Percentiles rank a stretch among this genome's conserved stretches.
Conservation (phyloP, 2,888 invertebrate species). For the Quadroppia sp. region DNA sequence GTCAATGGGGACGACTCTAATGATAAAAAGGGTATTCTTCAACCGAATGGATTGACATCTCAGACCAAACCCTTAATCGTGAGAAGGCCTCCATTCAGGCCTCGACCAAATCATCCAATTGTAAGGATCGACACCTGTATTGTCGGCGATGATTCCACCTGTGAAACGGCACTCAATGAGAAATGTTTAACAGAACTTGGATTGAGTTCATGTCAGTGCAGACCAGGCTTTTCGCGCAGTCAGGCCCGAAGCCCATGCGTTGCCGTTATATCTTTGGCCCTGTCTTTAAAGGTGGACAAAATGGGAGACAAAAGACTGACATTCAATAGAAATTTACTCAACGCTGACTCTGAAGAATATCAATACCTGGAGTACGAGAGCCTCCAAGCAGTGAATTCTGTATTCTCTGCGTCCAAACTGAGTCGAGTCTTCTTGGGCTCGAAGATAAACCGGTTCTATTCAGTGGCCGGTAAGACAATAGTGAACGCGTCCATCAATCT, state of each 20-base stretch:
- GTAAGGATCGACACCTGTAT: conserved; percentile 84
- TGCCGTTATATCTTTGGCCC: conserved; percentile 69
- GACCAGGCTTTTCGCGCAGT: conserved; percentile 65
- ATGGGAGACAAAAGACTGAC: conserved; percentile 72
- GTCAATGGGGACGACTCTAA: conserved; percentile 41
- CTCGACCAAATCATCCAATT: conserved; percentile 43
- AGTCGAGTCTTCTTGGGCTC: conserved; percentile 79
- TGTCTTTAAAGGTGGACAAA: conserved; percentile 75
- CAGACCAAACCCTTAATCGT: conserved; percentile 39
- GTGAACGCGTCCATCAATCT: conserved; percentile 70
- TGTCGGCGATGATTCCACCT: conserved; percentile 85
- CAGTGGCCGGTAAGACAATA: conserved; percentile 65
- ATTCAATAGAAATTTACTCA: conserved; percentile 65
- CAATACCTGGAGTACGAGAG: conserved; percentile 79
- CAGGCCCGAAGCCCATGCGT: conserved; percentile 72
- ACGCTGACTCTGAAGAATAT: conserved; percentile 73
- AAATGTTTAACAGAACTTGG: conserved; percentile 77
- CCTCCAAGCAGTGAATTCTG: conserved; percentile 81
- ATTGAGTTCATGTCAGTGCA: conserved; percentile 81
- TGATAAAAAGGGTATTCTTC: conserved; percentile 3
- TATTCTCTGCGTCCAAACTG: conserved; percentile 86
- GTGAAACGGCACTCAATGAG: conserved; percentile 80
- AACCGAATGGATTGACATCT: neutral
- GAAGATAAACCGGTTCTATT: conserved; percentile 70
- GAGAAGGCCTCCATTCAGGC: conserved; percentile 45